These are phyloP conservation scores for Rousettus madagascariensis DNA, from an alignment of 2,797 vertebrate species.

Conservation along the genomic window DNA sequence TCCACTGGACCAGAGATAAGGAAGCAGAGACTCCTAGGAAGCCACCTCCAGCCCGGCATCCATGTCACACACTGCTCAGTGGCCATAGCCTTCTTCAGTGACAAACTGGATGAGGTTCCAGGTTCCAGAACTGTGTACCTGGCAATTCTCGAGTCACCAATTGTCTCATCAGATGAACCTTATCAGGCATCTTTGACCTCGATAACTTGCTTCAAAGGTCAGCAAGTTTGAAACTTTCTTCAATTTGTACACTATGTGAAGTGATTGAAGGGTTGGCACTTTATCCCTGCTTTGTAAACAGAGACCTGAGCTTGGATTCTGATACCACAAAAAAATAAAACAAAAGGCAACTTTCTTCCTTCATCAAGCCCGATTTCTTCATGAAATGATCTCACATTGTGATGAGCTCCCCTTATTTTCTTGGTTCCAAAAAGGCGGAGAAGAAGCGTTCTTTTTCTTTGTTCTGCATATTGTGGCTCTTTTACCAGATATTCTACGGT, in stretches of 20 bases:
- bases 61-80: fast-evolving
- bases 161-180: not conserved
- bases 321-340: not conserved
- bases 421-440: not conserved
- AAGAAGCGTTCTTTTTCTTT: not conserved
- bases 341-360: not conserved
- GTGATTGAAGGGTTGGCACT: no score
- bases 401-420: not conserved
- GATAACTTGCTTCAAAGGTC: not conserved
- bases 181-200: not conserved
- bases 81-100: not conserved
- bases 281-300: not conserved
- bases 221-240: not conserved
- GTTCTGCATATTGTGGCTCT: not conserved
- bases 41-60: fast-evolving
- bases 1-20: not conserved
- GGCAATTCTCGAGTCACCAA: not conserved
- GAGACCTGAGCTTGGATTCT: not conserved
- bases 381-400: not conserved
- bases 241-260: not conserved
- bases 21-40: fast-evolving
- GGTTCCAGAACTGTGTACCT: not conserved
- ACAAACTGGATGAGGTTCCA: not conserved
- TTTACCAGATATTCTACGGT: not conserved
- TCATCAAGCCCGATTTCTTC: not conserved